Evolutionary conservation across 2,888 invertebrate species (phyloP).

Genomic region (Rapana venosa): DNA sequence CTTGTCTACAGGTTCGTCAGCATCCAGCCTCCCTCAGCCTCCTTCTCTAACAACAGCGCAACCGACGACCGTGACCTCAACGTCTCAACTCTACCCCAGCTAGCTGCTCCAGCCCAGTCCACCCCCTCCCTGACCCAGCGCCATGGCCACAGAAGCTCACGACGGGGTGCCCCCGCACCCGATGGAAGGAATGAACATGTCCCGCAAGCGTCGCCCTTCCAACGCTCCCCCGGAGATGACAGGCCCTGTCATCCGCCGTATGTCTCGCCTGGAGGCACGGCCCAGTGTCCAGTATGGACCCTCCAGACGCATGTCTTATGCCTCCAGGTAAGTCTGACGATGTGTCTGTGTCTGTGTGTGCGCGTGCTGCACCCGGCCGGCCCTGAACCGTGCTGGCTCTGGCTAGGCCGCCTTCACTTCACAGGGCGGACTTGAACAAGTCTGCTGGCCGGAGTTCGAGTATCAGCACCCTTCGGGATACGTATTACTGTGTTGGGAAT

Average conservation of each 20-base stretch:
- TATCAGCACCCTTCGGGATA: too few species aligned
- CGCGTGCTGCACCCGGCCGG: neutral
- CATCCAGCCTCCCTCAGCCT: neutral
- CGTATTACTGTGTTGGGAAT: too few species aligned
- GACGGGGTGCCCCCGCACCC: neutral
- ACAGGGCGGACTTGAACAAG: too few species aligned
- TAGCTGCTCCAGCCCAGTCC: neutral
- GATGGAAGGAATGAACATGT: neutral
- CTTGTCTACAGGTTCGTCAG: too few species aligned
- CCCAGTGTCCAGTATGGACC: constrained; percentile 63
- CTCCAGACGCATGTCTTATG: constrained; percentile 63
- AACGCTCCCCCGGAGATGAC: constrained; percentile 35
- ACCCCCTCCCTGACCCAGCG: constrained; percentile 10
- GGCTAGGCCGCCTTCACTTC: neutral
- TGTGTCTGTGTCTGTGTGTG: constrained; percentile 17
- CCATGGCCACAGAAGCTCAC: neutral
- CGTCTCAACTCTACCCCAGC: neutral
- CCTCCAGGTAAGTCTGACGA: constrained; percentile 53
- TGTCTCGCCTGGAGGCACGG: constrained; percentile 63
- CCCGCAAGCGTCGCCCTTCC: constrained; percentile 23
- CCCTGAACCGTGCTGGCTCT: neutral
- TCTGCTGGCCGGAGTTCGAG: too few species aligned
- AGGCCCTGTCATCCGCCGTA: constrained; percentile 64
- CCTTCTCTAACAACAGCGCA: neutral
- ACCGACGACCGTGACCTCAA: too few species aligned